Conservation (phyloP, 2,113 vertebrate genomes). For the Paraplagusia blochii region DNA sequence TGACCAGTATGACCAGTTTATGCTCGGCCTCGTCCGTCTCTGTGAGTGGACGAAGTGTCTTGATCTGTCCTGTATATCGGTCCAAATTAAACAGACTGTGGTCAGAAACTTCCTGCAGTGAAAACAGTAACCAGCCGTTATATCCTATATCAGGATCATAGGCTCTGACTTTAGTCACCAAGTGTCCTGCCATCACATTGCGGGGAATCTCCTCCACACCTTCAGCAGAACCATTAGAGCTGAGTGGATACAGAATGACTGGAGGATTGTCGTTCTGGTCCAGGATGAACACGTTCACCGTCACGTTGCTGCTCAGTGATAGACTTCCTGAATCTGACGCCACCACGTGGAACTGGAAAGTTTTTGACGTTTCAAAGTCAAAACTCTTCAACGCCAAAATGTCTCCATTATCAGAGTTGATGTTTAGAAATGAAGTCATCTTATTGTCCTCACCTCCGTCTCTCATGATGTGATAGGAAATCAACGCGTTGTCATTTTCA, state of each 20-base stretch:
- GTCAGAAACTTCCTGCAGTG: background rate
- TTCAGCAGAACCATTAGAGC: background rate
- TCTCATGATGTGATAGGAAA: conserved; percentile 42
- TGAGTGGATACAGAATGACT: background rate
- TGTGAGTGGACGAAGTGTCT: background rate
- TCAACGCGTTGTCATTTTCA: conserved; percentile 32
- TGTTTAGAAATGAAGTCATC: conserved; percentile 14
- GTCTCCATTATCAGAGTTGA: conserved; percentile 37
- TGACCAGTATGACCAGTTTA: background rate
- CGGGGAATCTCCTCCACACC: background rate
- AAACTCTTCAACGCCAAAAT: conserved; percentile 41
- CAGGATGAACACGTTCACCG: background rate
- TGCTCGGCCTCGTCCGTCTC: background rate
- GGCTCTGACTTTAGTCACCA: background rate
- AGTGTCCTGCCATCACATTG: background rate
- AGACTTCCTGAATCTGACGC: conserved; percentile 56
- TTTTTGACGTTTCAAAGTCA: conserved; percentile 46
- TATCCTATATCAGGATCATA: background rate
- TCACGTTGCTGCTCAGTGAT: conserved; percentile 17
- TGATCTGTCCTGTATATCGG: background rate
- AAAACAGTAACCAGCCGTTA: background rate
- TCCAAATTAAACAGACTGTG: background rate
- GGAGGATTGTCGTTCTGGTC: background rate
- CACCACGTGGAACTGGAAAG: conserved; percentile 55
- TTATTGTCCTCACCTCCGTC: background rate